phyloP scores from a whole-genome alignment of 2,113 vertebrate species.

The Danionella cerebrum region DNA sequence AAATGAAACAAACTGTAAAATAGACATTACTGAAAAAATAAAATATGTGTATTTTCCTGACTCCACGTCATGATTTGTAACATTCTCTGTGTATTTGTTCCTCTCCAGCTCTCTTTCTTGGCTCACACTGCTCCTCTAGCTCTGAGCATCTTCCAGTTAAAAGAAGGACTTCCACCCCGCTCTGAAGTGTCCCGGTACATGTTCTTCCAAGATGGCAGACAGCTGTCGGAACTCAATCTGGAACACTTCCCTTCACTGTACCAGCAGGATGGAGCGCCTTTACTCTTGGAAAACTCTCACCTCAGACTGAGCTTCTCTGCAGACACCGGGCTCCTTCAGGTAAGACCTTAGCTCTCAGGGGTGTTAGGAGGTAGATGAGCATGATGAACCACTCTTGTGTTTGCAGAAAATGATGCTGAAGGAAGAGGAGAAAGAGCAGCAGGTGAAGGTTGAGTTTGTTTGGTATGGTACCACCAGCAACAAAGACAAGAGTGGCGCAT shows the following conservation, averaged over 20 bases:
- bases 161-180: constrained; percentile 53
- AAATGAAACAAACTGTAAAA: too few relatives aligned
- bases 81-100: background rate
- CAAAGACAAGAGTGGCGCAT: constrained; percentile 86
- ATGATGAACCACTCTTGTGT: background rate
- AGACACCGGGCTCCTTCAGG: constrained; percentile 78
- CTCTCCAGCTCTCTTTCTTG: constrained; percentile 75
- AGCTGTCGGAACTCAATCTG: constrained; percentile 30
- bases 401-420: constrained; percentile 69
- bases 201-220: constrained; percentile 50
- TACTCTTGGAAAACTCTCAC: constrained; percentile 74
- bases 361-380: too few relatives aligned
- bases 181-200: constrained; percentile 62
- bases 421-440: constrained; percentile 63
- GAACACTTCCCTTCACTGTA: constrained; percentile 68
- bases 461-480: constrained; percentile 85
- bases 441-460: constrained; percentile 72
- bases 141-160: constrained; percentile 72
- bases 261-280: constrained; percentile 47
- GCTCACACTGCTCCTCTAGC: constrained; percentile 73
- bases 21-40: too few relatives aligned
- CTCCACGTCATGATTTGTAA: too few relatives aligned
- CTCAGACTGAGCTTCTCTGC: constrained; percentile 70
- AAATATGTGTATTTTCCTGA: too few relatives aligned
- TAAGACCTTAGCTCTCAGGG: constrained; percentile 39